Evolutionary conservation across 1,140 invertebrate species (phyloP).

Genomic region (Branchinecta lynchi): DNA sequence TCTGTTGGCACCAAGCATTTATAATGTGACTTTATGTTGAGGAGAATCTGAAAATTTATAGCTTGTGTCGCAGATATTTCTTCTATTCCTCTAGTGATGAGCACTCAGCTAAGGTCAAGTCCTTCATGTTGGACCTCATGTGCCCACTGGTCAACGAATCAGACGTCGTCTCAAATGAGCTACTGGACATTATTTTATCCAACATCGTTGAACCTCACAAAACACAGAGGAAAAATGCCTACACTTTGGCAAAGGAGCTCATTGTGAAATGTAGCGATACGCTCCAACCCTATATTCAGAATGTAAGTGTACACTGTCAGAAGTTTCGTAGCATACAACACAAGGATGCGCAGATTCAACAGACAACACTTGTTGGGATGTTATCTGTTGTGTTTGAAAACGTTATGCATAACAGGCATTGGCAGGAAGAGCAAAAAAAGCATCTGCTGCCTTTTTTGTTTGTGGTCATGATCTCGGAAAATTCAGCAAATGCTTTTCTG

Average conservation of each 20-base stretch:
- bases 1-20: not conserved
- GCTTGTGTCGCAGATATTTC: not conserved
- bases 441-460: too few relatives aligned
- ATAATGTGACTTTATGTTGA: not conserved
- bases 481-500: too few relatives aligned
- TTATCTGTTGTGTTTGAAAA: too few relatives aligned
- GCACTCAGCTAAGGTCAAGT: conserved; percentile 87
- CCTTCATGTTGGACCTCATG: conserved; percentile 88
- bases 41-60: not conserved
- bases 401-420: too few relatives aligned
- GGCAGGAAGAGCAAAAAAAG: too few relatives aligned
- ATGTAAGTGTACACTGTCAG: too few relatives aligned
- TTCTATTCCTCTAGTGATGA: conserved; percentile 55
- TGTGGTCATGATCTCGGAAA: too few relatives aligned
- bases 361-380: too few relatives aligned
- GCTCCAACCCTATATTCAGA: conserved; percentile 83
- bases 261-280: conserved; percentile 78
- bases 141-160: conserved; percentile 86
- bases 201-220: conserved; percentile 95
- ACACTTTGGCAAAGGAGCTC: conserved; percentile 75
- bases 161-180: conserved; percentile 81
- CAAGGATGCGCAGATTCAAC: too few relatives aligned
- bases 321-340: too few relatives aligned
- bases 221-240: conserved; percentile 74
- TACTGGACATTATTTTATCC: conserved; percentile 81